phyloP scores from a whole-genome alignment of 2,113 vertebrate species.

The Tichodroma muraria region DNA sequence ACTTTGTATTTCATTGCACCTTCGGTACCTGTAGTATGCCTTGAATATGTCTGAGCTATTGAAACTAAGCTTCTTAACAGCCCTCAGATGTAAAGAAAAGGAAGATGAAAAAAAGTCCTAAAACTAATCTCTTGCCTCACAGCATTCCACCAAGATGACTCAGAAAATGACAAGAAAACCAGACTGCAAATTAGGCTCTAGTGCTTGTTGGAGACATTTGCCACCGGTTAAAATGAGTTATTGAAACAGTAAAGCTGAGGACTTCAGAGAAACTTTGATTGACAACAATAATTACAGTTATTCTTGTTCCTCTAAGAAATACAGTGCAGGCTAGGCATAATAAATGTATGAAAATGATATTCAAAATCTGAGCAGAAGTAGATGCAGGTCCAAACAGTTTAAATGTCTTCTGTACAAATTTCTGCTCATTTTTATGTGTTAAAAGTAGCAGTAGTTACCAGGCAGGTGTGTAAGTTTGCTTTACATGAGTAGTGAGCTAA shows the following conservation, averaged over 20 bases:
- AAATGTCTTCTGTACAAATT: background rate
- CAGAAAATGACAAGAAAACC: slow-evolving; percentile 55
- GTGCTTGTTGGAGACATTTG: slow-evolving; percentile 52
- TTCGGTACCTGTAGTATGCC: background rate
- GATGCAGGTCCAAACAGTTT: background rate
- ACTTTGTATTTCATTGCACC: slow-evolving; percentile 35
- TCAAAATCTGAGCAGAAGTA: slow-evolving; percentile 12
- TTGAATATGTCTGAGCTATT: slow-evolving; percentile 13
- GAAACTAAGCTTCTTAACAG: slow-evolving; percentile 48
- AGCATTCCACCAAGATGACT: slow-evolving; percentile 33
- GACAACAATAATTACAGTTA: slow-evolving; percentile 63
- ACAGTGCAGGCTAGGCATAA: slow-evolving; percentile 2
- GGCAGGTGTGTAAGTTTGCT: background rate
- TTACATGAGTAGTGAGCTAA: background rate
- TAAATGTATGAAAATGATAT: slow-evolving; percentile 44
- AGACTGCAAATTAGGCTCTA: slow-evolving; percentile 53
- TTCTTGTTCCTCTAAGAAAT: slow-evolving; percentile 46
- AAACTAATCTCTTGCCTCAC: slow-evolving; percentile 44
- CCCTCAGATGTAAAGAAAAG: slow-evolving; percentile 32
- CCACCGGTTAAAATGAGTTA: slow-evolving; percentile 47
- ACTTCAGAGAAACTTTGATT: slow-evolving; percentile 59
- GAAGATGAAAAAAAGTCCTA: slow-evolving; percentile 25
- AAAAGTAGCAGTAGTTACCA: background rate
- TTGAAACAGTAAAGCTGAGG: slow-evolving; percentile 50
- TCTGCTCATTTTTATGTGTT: background rate